phyloP scores from a whole-genome alignment of 92 coral and sea anemone genomes.

The Actinernus sp. region DNA sequence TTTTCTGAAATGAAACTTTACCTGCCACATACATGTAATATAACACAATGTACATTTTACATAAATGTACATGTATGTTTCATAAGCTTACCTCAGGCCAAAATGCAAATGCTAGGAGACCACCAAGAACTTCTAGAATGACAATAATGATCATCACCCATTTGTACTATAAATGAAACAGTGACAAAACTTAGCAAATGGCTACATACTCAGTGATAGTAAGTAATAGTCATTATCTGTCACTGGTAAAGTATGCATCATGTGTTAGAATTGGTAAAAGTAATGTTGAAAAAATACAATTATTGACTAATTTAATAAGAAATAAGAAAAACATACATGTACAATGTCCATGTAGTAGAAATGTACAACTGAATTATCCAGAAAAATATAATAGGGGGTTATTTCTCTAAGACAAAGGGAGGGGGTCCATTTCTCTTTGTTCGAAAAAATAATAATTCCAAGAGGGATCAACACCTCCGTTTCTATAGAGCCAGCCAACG shows the following conservation, averaged over 20 bases:
- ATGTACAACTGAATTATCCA: too few relatives aligned
- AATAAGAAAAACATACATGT: background rate
- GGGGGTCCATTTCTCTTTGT: too few relatives aligned
- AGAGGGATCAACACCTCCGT: too few relatives aligned
- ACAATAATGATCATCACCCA: conserved; percentile 88
- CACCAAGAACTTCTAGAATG: conserved; percentile 85
- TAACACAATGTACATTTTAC: too few relatives aligned
- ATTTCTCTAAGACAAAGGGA: too few relatives aligned
- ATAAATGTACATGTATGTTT: too few relatives aligned
- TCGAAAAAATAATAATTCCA: too few relatives aligned
- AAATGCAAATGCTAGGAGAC: conserved; percentile 95
- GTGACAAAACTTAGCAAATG: background rate
- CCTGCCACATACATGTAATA: too few relatives aligned
- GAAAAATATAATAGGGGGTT: too few relatives aligned
- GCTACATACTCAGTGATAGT: background rate
- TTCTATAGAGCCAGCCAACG: too few relatives aligned
- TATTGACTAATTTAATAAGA: background rate
- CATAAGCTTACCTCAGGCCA: conserved; percentile 97
- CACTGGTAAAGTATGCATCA: background rate
- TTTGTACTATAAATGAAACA: conserved; percentile 77
- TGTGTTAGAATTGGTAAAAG: background rate
- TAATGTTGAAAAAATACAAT: background rate
- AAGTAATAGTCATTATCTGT: background rate
- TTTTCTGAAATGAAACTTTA: too few relatives aligned
- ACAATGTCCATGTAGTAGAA: background rate